Evolutionary conservation across 2,888 invertebrate species (phyloP), one percentile per base, ranked within the genome.

Genomic region (Crocallis elinguaria): DNA sequence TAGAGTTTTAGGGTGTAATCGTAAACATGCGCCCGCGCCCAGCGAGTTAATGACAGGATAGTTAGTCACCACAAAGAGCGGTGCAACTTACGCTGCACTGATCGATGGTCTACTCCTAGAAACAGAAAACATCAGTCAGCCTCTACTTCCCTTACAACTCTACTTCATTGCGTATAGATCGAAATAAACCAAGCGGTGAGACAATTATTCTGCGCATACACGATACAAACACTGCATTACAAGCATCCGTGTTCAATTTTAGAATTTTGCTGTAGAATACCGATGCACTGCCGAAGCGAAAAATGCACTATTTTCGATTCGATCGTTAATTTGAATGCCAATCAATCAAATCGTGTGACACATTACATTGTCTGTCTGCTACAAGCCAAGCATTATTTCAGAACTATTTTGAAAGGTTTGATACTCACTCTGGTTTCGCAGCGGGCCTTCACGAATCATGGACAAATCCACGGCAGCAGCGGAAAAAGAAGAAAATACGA

Each of bases 401-500:
- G 62, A 62, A 69, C 48, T 48, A 41, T 62, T 57, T 49, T 58
- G 71, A 61, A 56, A 55, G 37, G 61, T 64, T 62, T 57, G 69
- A 60, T 84, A 94, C 94, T 94, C 93, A 94, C 94, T 94, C 94
- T 90, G 86, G 93, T 92, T 93, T 94, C 87, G 92, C 93, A 89
- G 94, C 93, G 87, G 93, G 93, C 86, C 94, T 93, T 92, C 92
- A 87, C 66, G 82, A n/a, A n/a, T n/a, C n/a, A n/a, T 83, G 73
- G 82, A 77, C 65, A 76, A 77, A 71, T 67, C 66, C 75, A 70
- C 78, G 66, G 79, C 91, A 82, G 88, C 83, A 77, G 79, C 80
- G 77, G 76, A 77, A 83, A 82, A 75, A 78, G 73, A 84, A 84
- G 79, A 80, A 79, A 72, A 75, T 62, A 76, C 62, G 68, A 86